A percentile compares a stretch with the other conserved stretches of the same genome.
Evolutionary conservation across 2,888 invertebrate species (phyloP).

Genomic region (Anticlea derivata): DNA sequence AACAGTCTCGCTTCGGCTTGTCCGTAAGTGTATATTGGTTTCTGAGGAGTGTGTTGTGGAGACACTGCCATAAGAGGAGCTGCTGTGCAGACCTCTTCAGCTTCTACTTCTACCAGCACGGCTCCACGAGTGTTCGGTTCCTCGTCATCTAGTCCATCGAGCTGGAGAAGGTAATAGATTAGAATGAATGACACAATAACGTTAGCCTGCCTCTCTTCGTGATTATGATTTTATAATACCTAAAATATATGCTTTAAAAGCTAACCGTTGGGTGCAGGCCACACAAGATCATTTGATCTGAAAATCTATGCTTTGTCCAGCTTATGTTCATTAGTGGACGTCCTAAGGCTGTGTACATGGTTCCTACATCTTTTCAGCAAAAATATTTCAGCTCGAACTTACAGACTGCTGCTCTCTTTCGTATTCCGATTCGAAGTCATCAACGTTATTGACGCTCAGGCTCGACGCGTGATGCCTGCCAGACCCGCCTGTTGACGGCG

Average conservation of each 20-base stretch:
- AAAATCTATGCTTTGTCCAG: too few relatives aligned
- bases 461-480: slow-evolving; percentile 88
- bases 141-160: slow-evolving; percentile 63
- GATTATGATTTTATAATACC: too few relatives aligned
- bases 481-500: slow-evolving; percentile 80
- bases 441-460: slow-evolving; percentile 88
- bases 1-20: slow-evolving; percentile 82
- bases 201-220: too few relatives aligned
- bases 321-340: too few relatives aligned
- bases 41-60: slow-evolving; percentile 86
- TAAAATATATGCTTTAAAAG: too few relatives aligned
- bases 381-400: slow-evolving; percentile 34
- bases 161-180: slow-evolving; percentile 38
- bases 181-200: too few relatives aligned
- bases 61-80: slow-evolving; percentile 87
- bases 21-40: slow-evolving; percentile 88
- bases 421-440: slow-evolving; percentile 84
- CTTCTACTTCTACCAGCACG: slow-evolving; percentile 91
- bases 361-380: too few relatives aligned
- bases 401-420: slow-evolving; percentile 77
- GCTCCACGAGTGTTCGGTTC: slow-evolving; percentile 86
- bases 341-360: too few relatives aligned
- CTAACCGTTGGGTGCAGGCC: too few relatives aligned
- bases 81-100: slow-evolving; percentile 91
- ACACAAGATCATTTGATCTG: not conserved